Conservation (phyloP, 64 coral and sea anemone species). For the Hydrozoanthus tunicans region DNA sequence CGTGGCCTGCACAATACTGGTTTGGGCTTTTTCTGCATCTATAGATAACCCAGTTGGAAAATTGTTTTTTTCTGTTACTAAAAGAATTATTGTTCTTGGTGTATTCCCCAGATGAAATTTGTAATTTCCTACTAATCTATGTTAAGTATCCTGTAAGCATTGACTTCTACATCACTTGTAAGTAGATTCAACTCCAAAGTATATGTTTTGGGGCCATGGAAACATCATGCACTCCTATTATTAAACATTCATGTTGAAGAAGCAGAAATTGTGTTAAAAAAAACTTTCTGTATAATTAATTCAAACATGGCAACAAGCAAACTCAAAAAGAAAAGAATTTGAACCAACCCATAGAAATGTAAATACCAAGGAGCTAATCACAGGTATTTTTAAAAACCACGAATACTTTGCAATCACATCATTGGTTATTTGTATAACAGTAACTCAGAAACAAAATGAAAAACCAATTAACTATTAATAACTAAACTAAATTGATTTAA, state of each 20-base stretch:
- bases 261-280: constrained; percentile 11
- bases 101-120: neutral
- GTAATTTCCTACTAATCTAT: too few relatives aligned
- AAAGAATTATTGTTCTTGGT: neutral
- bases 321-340: neutral
- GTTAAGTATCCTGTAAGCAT: neutral
- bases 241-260: constrained; percentile 38
- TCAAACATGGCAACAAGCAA: neutral
- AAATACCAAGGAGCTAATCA: constrained; percentile 3
- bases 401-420: neutral
- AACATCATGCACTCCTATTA: neutral
- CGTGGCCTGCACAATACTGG: constrained; percentile 4
- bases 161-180: constrained; percentile 10
- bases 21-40: constrained; percentile 48
- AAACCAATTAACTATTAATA: neutral
- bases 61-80: neutral
- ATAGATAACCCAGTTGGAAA: neutral
- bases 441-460: neutral
- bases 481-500: neutral
- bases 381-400: constrained; percentile 11
- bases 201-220: constrained; percentile 53
- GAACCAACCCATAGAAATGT: neutral
- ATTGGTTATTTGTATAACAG: neutral
- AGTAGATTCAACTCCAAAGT: constrained; percentile 12
- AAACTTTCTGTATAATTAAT: neutral